Conservation (phyloP, 1,140 invertebrate genomes). For the Galendromus occidentalis region DNA sequence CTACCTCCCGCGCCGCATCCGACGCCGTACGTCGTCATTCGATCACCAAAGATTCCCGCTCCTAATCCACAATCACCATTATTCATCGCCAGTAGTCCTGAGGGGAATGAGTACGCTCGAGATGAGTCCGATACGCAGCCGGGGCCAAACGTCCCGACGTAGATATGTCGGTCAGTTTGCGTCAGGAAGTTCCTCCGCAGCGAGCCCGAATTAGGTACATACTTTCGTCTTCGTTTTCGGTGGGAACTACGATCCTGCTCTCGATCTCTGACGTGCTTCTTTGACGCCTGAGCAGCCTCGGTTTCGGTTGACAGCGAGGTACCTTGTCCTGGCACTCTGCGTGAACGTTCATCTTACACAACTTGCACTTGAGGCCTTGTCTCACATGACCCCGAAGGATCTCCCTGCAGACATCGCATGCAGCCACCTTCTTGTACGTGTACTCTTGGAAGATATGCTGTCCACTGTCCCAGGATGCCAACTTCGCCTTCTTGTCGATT, state of each 20-base stretch:
- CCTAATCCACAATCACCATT: neutral
- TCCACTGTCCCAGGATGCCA: conserved; percentile 23
- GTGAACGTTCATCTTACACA: conserved; percentile 78
- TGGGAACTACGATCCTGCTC: conserved; percentile 22
- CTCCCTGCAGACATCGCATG: conserved; percentile 78
- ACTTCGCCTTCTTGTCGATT: conserved; percentile 49
- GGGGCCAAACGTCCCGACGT: too few species aligned
- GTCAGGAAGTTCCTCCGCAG: too few species aligned
- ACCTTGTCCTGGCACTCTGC: conserved; percentile 62
- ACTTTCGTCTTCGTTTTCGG: conserved; percentile 28
- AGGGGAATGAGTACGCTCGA: too few species aligned
- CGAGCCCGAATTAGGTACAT: too few species aligned
- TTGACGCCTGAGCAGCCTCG: conserved; percentile 56
- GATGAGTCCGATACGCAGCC: too few species aligned
- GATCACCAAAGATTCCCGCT: neutral
- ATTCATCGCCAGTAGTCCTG: neutral
- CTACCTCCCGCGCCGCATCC: conserved; percentile 33
- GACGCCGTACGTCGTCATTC: conserved; percentile 29
- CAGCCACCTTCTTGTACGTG: conserved; percentile 84
- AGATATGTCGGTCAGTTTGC: too few species aligned
- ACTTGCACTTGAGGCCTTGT: conserved; percentile 68
- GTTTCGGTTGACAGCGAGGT: conserved; percentile 53
- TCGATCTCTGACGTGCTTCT: conserved; percentile 48
- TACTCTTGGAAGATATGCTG: conserved; percentile 69
- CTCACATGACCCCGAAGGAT: conserved; percentile 70